phyloP scores from a whole-genome alignment of 2,113 vertebrate genomes.

The Tenrec ecaudatus region DNA sequence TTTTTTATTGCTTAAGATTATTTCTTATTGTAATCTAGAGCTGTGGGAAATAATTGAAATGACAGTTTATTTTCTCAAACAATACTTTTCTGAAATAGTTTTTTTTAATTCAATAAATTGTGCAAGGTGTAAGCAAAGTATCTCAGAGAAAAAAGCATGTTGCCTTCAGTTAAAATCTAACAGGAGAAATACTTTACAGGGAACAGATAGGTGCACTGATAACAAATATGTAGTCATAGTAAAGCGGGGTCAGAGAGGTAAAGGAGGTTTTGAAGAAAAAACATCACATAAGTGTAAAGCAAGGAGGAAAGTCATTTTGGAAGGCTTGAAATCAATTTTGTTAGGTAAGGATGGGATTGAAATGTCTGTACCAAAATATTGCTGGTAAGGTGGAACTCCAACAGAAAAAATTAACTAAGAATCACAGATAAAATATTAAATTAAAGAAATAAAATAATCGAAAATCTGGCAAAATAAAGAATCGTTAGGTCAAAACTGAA shows the following conservation, averaged over 20 bases:
- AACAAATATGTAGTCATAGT: not conserved
- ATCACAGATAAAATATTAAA: not conserved
- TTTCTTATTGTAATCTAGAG: slow-evolving; percentile 65
- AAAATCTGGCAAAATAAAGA: not conserved
- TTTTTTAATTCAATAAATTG: not conserved
- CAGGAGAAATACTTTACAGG: not conserved
- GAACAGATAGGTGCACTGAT: not conserved
- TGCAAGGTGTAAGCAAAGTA: not conserved
- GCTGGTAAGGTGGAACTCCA: not conserved
- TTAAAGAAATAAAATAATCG: not conserved
- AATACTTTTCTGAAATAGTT: slow-evolving; percentile 37
- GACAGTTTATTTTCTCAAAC: slow-evolving; percentile 65
- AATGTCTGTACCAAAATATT: not conserved
- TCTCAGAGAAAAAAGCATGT: not conserved
- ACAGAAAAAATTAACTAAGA: not conserved
- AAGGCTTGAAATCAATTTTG: not conserved
- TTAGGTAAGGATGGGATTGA: not conserved
- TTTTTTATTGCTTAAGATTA: slow-evolving; percentile 77
- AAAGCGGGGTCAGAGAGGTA: no score
- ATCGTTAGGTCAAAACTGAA: not conserved
- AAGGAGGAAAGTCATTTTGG: not conserved
- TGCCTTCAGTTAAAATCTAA: not conserved
- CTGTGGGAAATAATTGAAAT: slow-evolving; percentile 72
- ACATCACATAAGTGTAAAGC: not conserved
- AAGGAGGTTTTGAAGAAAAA: not conserved